These are phyloP conservation scores for Thinocorus orbignyianus DNA, from an alignment of 2,113 vertebrate genomes.

Conservation along the genomic window DNA sequence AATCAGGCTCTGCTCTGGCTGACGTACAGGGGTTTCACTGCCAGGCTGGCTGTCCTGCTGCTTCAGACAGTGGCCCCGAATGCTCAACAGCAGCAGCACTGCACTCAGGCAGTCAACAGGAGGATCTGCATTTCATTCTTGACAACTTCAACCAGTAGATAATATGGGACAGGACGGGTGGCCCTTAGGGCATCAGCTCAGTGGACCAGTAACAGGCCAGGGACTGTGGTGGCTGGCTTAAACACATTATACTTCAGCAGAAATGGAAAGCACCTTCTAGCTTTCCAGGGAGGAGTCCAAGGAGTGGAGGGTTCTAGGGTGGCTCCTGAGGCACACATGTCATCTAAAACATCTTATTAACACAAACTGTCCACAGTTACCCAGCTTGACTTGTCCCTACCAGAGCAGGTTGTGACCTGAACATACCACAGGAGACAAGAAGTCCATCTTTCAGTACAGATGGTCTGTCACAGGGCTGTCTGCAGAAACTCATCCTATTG, in stretches of 20 bases:
- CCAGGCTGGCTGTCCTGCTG: background rate
- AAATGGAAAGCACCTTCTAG: background rate
- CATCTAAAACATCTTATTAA: background rate
- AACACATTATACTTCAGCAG: background rate
- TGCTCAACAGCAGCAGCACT: background rate
- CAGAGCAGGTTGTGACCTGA: background rate
- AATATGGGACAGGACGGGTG: background rate
- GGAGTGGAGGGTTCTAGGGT: background rate
- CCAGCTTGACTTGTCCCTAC: background rate
- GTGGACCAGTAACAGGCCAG: background rate
- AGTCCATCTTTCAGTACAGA: background rate
- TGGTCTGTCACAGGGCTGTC: background rate
- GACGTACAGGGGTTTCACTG: background rate
- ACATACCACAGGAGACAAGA: background rate
- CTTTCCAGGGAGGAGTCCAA: background rate
- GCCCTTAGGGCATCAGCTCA: background rate
- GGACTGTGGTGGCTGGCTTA: background rate
- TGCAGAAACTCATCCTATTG: background rate
- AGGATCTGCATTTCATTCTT: background rate
- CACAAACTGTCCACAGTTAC: background rate
- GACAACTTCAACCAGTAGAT: background rate
- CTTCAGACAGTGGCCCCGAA: background rate
- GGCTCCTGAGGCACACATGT: background rate
- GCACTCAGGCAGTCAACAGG: background rate
- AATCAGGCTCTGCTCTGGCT: slow-evolving; percentile 3